Base-by-base conservation (phyloP, 2,888 invertebrate species). In the Pycnomerus fuliginosus region DNA sequence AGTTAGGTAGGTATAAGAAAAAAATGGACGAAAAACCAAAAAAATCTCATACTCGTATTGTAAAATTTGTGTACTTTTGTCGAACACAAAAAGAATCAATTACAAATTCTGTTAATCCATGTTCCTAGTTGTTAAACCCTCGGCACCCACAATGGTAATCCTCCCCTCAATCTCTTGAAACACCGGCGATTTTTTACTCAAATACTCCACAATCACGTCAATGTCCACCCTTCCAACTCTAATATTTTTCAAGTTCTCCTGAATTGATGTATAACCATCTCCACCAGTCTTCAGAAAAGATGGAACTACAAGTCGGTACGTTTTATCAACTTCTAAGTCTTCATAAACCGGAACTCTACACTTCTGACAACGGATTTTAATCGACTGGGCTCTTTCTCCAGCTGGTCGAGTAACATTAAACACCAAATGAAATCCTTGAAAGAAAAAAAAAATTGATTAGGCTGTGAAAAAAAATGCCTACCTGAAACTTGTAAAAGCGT, bases 231-330 rank as follows among this genome's bases (percentile, higher is more conserved):
- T 68, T 17, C 80, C 74, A 30, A 67, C 65, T 28, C 65, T 60
- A 15, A 74, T 39, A 60, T 82, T 79, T 44, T 74, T 67, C 10
- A 79, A 65, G 56, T 80, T 73, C 0, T 77, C 62, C 0, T 73
- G 61, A 22, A 83, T 53, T 59, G 77, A 72, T 44, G 72, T 58
- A 62, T 77, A 87, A 0, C 84, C 84, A 61, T 87, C 85, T 29
- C 88, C 89, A 8, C 88, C 89, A 20, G 73, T 74, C 1, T 77
- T 76, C 36, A 87, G 67, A 61, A 82, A 88, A 53, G 75, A 74
- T 29, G 80, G 76, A 1, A 82, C 63, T n/a, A 82, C 71, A 1
- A 90, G 69, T 5, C 79, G 74, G 71, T 90, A 90, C 12, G 71
- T 73, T 51, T 76, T 70, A 22, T 75, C 66, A 0, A 64, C 54